Conservation (phyloP, 1,140 invertebrate genomes). For the Meloidogyne chitwoodi region DNA sequence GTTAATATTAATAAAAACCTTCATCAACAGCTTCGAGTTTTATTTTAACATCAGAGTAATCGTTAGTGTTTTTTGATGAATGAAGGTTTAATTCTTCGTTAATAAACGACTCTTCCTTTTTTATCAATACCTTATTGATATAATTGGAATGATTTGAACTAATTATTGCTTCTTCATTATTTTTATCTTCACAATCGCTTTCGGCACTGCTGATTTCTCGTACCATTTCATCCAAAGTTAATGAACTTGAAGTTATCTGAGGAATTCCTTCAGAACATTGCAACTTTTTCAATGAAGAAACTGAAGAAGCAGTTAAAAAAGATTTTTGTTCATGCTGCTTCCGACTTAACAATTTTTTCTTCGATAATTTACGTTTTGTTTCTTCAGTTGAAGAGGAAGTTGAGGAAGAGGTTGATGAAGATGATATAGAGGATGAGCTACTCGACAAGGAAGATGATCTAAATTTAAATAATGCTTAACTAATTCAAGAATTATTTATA, state of each 20-base stretch:
- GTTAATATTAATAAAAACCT: too few relatives aligned
- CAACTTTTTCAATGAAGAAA: not conserved
- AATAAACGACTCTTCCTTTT: not conserved
- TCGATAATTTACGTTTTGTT: not conserved
- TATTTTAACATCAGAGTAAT: not conserved
- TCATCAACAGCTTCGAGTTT: not conserved
- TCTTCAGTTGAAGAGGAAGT: not conserved
- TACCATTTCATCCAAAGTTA: not conserved
- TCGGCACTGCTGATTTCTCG: not conserved
- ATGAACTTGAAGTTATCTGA: not conserved
- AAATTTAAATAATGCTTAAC: not conserved
- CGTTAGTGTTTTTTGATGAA: not conserved
- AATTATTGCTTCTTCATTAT: not conserved
- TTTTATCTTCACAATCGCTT: not conserved
- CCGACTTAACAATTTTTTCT: not conserved
- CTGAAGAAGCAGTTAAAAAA: not conserved
- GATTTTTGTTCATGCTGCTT: not conserved
- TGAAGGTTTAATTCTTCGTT: not conserved
- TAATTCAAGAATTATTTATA: not conserved
- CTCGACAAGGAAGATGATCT: slow-evolving; percentile 3
- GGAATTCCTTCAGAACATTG: not conserved
- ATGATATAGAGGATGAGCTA: not conserved
- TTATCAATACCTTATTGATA: not conserved
- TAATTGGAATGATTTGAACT: not conserved
- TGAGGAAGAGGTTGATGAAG: slow-evolving; percentile 2